Evolutionary conservation across 2,797 vertebrate genomes (phyloP), one percentile per base, ranked within the genome.

Genomic region (Parauchenoglanis punctatus): DNA sequence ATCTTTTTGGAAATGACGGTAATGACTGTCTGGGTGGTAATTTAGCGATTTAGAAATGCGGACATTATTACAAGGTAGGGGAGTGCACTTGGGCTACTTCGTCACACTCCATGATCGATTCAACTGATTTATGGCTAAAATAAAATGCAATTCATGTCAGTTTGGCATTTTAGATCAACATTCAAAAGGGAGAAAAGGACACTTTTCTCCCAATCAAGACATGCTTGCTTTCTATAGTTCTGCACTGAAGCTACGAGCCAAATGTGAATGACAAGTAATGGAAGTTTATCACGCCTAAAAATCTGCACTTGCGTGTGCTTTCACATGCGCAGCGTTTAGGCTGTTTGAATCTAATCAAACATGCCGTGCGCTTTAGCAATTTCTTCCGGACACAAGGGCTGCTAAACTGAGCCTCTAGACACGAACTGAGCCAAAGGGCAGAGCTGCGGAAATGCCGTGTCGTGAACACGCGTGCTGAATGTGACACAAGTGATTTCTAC

Each of bases 321-420:
- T 76, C 3, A 35, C 28, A 1, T 18, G 5, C 18, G 25, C 49
- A 4, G 25, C 3, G 0, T 78, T 12, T 58, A 35, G 28, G 35
- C 44, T n/a, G 44, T 25, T n/a, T 46, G 25, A 76, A 76, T 3
- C 25, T 49, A 77, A 77, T 58, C 28, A 35, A 35, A 77, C 0
- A 11, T 10, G 20, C 18, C 20, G 0, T 25, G 35, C 0, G 40
- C 46, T 73, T 73, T 73, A 11, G 44, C n/a, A 2, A 40, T 40
- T 80, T 23, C 59, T 59, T 40, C 28, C 13, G 10, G 54, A 80
- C 54, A 15, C 54, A 4, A 4, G 54, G 35, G 54, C 76, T 58
- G 76, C 54, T 80, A 59, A 23, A 81, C 77, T 44, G 77, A 81
- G 77, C 77, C 54, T 28, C 17, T 17, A 56, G 49, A 54, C 52